Conservation (phyloP, 1,140 invertebrate genomes). For the Anadara kagoshimensis region DNA sequence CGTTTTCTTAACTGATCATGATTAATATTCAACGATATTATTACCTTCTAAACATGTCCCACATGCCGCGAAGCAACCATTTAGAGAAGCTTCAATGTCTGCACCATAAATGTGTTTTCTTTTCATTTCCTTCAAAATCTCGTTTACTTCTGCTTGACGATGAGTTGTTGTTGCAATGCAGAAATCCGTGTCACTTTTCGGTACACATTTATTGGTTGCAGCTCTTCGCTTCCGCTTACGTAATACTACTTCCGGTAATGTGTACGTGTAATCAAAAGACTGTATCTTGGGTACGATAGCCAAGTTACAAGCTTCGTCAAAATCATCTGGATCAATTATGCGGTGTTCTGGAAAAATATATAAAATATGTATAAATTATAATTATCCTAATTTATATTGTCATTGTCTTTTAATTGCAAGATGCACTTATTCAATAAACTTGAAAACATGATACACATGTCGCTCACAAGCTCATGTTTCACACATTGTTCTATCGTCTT, state of each 20-base stretch:
- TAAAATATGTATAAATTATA: neutral
- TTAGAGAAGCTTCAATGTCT: slow-evolving; percentile 41
- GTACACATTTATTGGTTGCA: slow-evolving; percentile 37
- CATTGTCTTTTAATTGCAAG: neutral
- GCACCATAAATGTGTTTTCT: slow-evolving; percentile 44
- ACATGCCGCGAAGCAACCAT: slow-evolving; percentile 46
- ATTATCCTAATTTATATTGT: too few species aligned
- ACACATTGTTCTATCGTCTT: too few species aligned
- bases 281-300: slow-evolving; percentile 42
- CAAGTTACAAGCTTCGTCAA: slow-evolving; percentile 30
- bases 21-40: too few species aligned
- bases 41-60: slow-evolving; percentile 56
- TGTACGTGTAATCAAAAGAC: slow-evolving; percentile 31
- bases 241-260: slow-evolving; percentile 27
- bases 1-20: too few species aligned
- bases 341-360: slow-evolving; percentile 31
- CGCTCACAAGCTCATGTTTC: too few species aligned
- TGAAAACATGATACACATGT: too few species aligned
- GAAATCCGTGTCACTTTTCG: slow-evolving; percentile 34
- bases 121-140: slow-evolving; percentile 40
- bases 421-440: too few species aligned
- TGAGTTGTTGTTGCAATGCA: slow-evolving; percentile 29
- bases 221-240: slow-evolving; percentile 23
- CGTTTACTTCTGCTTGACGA: slow-evolving; percentile 27
- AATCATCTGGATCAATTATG: slow-evolving; percentile 51